Conservation (phyloP, 1,140 invertebrate genomes). For the Saccostrea glomerata region DNA sequence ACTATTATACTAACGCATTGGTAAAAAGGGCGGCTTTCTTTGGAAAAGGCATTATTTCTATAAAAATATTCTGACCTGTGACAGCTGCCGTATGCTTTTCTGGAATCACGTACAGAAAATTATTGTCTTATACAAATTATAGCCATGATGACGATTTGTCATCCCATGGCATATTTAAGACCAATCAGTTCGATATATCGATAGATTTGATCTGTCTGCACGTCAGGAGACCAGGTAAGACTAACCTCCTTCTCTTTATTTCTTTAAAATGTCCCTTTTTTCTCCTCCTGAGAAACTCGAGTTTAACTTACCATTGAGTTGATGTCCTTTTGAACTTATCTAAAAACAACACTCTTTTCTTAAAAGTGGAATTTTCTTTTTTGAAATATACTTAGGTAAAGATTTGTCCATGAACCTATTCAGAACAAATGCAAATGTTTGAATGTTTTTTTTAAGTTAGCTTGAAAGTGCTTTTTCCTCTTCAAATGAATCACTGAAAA, state of each 20-base stretch:
- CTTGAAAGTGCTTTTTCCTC: background rate
- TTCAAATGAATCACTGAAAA: background rate
- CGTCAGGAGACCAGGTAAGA: slow-evolving; percentile 26
- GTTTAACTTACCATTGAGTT: background rate
- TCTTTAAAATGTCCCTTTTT: background rate
- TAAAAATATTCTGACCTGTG: background rate
- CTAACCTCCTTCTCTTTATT: background rate
- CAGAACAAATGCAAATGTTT: background rate
- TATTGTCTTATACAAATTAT: background rate
- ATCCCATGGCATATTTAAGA: slow-evolving; percentile 33
- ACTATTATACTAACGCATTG: background rate
- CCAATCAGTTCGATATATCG: slow-evolving; percentile 9
- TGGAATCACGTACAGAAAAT: background rate
- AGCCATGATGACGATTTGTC: background rate
- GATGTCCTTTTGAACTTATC: background rate
- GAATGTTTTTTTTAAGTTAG: background rate
- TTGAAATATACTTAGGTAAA: background rate
- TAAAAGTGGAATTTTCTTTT: background rate
- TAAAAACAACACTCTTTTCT: background rate
- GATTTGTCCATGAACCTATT: background rate
- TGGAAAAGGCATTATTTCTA: background rate
- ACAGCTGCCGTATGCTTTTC: background rate
- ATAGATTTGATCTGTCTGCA: slow-evolving; percentile 13
- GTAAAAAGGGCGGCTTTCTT: slow-evolving; percentile 3
- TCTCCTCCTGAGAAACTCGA: background rate